Percentiles rank a stretch among this genome's conserved stretches.
These are phyloP conservation scores for Tachystola acroxantha DNA, from an alignment of 2,888 invertebrate genomes.

Conservation along the genomic window DNA sequence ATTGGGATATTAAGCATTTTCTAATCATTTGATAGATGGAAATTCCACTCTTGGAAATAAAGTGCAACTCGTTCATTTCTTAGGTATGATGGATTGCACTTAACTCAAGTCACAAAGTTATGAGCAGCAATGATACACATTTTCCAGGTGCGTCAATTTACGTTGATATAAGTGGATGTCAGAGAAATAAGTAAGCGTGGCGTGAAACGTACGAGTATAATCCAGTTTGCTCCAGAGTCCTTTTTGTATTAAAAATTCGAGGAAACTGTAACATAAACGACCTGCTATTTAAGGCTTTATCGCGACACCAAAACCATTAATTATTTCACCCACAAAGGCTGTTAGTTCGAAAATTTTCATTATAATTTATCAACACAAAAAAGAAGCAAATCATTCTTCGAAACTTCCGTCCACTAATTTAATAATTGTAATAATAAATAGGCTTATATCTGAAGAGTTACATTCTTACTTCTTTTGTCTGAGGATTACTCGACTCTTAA, in stretches of 20 bases:
- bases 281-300: not conserved
- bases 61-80: too few species aligned
- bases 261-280: not conserved
- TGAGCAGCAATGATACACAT: too few species aligned
- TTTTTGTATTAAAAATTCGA: not conserved
- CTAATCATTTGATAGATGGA: too few species aligned
- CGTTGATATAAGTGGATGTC: not conserved
- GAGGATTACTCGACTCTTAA: too few species aligned
- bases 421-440: not conserved
- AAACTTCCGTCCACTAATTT: not conserved
- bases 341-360: not conserved
- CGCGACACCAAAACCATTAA: not conserved
- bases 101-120: too few species aligned
- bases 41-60: too few species aligned
- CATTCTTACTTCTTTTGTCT: too few species aligned
- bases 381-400: not conserved
- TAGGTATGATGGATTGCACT: too few species aligned
- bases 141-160: too few species aligned
- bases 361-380: constrained; percentile 3
- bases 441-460: not conserved
- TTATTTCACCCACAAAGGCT: not conserved
- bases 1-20: too few species aligned
- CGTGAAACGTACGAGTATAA: too few species aligned
- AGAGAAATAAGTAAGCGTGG: not conserved
- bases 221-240: too few species aligned